phyloP scores from a whole-genome alignment of 2,797 vertebrate genomes.

The Galagoides demidoff region DNA sequence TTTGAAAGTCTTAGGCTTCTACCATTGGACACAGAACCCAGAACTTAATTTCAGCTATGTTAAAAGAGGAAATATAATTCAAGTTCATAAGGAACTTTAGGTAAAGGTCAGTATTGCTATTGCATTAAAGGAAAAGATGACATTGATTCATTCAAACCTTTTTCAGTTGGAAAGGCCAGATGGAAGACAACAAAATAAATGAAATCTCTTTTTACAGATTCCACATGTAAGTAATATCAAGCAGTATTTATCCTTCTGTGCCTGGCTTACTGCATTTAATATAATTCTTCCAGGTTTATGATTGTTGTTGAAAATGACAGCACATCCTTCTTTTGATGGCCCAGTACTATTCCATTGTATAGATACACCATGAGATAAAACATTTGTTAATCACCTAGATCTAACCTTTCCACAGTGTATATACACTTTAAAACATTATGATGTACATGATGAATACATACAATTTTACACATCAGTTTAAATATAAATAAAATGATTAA shows the following conservation, averaged over 20 bases:
- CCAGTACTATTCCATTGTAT: background rate
- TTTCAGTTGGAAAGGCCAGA: background rate
- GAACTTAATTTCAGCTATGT: constrained; percentile 21
- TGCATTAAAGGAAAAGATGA: background rate
- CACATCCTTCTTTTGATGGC: background rate
- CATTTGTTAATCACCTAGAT: background rate
- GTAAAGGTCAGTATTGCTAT: background rate
- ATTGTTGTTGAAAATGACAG: background rate
- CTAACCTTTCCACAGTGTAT: background rate
- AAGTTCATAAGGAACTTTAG: background rate
- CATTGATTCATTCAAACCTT: background rate
- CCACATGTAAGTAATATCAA: background rate
- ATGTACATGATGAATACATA: background rate
- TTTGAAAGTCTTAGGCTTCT: background rate
- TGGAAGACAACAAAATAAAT: background rate
- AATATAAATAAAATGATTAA: background rate
- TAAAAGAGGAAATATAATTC: background rate
- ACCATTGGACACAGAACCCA: background rate
- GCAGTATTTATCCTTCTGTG: background rate
- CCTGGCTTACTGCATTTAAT: background rate
- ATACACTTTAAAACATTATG: background rate
- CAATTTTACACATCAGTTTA: background rate
- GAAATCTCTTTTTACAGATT: background rate
- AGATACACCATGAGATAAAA: background rate
- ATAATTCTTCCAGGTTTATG: background rate